Base-by-base conservation (phyloP, 2,797 vertebrate species). In the Gymnothorax reevesii region DNA sequence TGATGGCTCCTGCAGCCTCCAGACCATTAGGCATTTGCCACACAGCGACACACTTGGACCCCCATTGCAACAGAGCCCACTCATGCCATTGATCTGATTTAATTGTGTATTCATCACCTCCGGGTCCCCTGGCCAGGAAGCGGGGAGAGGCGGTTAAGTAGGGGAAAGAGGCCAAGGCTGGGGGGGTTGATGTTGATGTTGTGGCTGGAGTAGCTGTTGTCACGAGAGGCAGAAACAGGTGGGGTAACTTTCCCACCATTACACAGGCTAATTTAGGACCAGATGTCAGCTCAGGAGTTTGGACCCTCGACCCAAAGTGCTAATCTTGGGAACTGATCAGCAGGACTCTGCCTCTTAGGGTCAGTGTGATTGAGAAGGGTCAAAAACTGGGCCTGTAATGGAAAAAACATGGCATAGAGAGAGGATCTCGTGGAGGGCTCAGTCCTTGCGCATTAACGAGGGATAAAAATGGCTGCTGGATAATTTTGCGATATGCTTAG, bases 21-120 rank as follows among this genome's bases (percentile, higher is more conserved):
- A 84, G 60, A 49, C 87, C 60, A 82, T 88, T 82, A 88, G 87
- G 82, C 88, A 88, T 88, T 82, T 89, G 87, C 83, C 88, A 88
- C 79, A 93, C 89, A 66, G 86, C 87, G 4, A 88, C 10, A 80
- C 25, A 69, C 25, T 25, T 15, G 8, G 57, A 85, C 86, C 88
- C 87, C 82, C 86, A 33, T 77, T 52, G 57, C 69, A 84, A 66
- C 15, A 57, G 71, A 60, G 55, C 69, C 86, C 83, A 60, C 82
- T 57, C 17, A 57, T 12, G 57, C 86, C 57, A 62, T 87, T 66
- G 82, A 62, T 87, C 83, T 42, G 57, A 42, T 83, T 84, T 87
- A 87, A 87, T 87, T 84, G 86, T 83, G 83, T 64, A 87, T 87
- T 84, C 82, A 59, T 87, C 86, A 87, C 57, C 83, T 49, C 66